These are phyloP conservation scores for Ophioderma brevispina DNA, from an alignment of 35 echinoderm and acorn worm genomes.

Conservation along the genomic window DNA sequence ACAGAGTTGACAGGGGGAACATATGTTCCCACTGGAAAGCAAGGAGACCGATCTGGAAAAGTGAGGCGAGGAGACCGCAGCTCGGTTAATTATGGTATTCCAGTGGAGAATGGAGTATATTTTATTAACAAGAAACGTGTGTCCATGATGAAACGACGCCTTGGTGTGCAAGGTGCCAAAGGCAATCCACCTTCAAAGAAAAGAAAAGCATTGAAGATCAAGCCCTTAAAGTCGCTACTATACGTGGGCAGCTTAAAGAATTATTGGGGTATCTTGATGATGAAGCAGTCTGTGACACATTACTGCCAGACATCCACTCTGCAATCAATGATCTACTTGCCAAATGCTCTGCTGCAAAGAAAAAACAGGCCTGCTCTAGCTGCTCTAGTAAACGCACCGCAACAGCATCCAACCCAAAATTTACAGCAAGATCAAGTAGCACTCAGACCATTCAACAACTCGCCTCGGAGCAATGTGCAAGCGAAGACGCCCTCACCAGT, in stretches of 20 bases:
- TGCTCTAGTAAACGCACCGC: too few species aligned
- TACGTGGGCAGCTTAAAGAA: background rate
- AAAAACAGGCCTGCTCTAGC: too few species aligned
- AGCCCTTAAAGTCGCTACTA: background rate
- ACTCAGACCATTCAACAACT: too few species aligned
- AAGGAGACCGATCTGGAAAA: background rate
- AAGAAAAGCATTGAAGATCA: background rate
- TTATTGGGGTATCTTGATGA: background rate
- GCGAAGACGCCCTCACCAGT: too few species aligned
- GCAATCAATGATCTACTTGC: background rate
- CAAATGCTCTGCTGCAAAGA: background rate
- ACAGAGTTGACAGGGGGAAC: background rate
- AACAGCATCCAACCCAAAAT: too few species aligned
- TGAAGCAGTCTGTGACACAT: background rate
- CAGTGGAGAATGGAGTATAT: background rate
- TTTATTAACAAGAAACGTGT: background rate
- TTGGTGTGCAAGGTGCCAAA: background rate
- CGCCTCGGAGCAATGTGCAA: too few species aligned
- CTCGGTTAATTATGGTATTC: background rate
- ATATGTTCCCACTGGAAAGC: background rate
- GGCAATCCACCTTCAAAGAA: background rate
- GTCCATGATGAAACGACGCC: background rate
- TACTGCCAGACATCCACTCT: background rate
- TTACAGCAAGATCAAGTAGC: too few species aligned
- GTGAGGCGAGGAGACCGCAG: background rate